Evolutionary conservation across 2,797 vertebrate species (phyloP), one percentile per base, ranked within the genome.

Genomic region (Tangara arthus): DNA sequence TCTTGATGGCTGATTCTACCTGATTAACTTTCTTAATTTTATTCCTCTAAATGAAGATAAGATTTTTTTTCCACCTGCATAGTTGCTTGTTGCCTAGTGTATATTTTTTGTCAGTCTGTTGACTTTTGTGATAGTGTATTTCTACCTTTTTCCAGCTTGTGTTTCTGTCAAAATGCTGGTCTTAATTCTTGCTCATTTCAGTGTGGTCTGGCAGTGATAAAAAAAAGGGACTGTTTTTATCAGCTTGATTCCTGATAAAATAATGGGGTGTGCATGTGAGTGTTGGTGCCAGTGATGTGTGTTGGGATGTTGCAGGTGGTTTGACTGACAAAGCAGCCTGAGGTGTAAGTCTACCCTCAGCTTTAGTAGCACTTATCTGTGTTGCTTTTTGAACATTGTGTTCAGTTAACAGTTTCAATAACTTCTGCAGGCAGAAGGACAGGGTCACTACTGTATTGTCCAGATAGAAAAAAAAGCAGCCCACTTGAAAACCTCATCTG

Each of bases 191-290:
- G 30, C 55, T 61, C 6, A 30, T 65, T 87, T 69, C 35, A 30
- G 15, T 32, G 47, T 23, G 4, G 10, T 61, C 46, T 12, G 34
- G 13, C 28, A 55, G 20, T 61, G 35, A 65, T n/a, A 34, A 64
- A 75, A 64, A 75, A 73, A 30, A 19, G 7, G 5, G 15, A 39
- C 5, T 49, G 13, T 46, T 75, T 87, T 75, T 64, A 21, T 71
- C 35, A 88, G 24, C 22, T 65, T 59, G 15, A 35, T 64, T n/a
- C n/a, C 32, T 75, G 46, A 20, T 57, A 20, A 3, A 34, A 1
- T 28, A 12, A 12, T 13, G 9, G 39, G 18, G 10, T 1, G 0
- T 18, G 34, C 53, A 9, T 0, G 0, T 39, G 50, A 46, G 32
- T 21, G 32, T 57, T 0, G 3, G 39, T 59, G 26, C 15, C 27